phyloP scores from a whole-genome alignment of 2,888 invertebrate genomes.

The Tromatobia lineatoria region DNA sequence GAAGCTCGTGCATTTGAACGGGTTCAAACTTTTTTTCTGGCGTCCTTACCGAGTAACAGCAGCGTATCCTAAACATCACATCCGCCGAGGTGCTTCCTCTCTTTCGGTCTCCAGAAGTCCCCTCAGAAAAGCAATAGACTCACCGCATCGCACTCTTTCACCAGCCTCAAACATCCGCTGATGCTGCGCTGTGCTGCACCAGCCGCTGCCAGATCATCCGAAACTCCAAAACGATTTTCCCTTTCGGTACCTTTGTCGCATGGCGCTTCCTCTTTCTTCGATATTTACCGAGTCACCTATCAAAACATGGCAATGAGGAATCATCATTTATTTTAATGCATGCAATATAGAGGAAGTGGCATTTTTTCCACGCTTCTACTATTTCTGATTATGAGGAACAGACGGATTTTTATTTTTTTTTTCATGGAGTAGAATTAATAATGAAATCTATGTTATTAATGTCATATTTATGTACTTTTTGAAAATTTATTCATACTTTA shows the following conservation, averaged over 20 bases:
- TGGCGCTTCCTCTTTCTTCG: conserved; percentile 20
- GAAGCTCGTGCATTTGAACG: conserved; percentile 30
- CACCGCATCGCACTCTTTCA: conserved; percentile 69
- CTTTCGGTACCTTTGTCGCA: conserved; percentile 15
- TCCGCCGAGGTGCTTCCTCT: conserved; percentile 78
- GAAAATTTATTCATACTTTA: too few species aligned
- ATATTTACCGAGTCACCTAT: conserved; percentile 1
- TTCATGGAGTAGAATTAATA: too few species aligned
- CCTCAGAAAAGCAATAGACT: conserved; percentile 36
- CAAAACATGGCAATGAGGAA: background rate
- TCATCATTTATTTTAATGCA: background rate
- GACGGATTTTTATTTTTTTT: too few species aligned
- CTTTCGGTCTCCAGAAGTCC: conserved; percentile 34
- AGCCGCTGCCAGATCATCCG: conserved; percentile 71
- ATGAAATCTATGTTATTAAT: too few species aligned
- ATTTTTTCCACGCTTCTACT: background rate
- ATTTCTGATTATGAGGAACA: background rate
- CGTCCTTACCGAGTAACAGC: conserved; percentile 28
- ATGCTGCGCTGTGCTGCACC: conserved; percentile 68
- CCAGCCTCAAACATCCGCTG: conserved; percentile 78
- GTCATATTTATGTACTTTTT: too few species aligned
- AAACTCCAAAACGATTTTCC: conserved; percentile 18
- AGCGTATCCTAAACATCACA: conserved; percentile 80
- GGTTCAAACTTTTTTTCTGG: conserved; percentile 45
- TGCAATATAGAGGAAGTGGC: background rate